phyloP scores from a whole-genome alignment of 2,113 vertebrate genomes.

The Alligator mississippiensis region DNA sequence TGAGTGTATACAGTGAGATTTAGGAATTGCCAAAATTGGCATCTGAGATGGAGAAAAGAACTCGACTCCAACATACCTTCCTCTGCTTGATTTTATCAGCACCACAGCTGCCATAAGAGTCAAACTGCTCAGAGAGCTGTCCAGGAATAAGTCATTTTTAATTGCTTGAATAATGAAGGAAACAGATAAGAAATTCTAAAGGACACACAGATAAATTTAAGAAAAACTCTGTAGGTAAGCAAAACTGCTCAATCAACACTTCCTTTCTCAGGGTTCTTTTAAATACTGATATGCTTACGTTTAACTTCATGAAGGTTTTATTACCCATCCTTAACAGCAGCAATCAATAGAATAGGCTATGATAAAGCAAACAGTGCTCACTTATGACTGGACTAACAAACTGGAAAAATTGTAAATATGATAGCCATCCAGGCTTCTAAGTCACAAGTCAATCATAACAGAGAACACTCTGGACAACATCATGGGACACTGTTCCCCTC shows the following conservation, averaged over 20 bases:
- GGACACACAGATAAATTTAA: not conserved
- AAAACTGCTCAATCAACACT: not conserved
- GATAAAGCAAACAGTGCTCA: rapidly evolving
- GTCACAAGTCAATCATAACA: not conserved
- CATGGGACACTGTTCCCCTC: no score
- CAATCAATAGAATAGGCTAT: not conserved
- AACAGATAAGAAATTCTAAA: not conserved
- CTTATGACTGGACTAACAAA: not conserved
- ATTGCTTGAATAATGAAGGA: not conserved
- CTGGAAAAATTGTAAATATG: not conserved
- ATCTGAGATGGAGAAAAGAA: not conserved
- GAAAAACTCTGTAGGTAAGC: constrained; percentile 12
- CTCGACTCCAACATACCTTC: not conserved
- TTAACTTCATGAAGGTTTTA: not conserved
- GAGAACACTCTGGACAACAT: no score
- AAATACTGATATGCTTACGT: not conserved
- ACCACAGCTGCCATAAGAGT: not conserved
- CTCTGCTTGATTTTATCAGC: not conserved
- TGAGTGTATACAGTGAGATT: not conserved
- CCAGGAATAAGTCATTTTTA: not conserved
- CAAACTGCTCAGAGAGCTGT: not conserved
- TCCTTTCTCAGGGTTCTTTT: not conserved
- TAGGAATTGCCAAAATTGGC: not conserved
- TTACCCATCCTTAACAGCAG: not conserved
- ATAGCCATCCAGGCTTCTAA: not conserved